Percentiles rank a stretch among this genome's conserved stretches.
These are phyloP conservation scores for Mobula birostris DNA, from an alignment of 2,113 vertebrate species.

Conservation along the genomic window DNA sequence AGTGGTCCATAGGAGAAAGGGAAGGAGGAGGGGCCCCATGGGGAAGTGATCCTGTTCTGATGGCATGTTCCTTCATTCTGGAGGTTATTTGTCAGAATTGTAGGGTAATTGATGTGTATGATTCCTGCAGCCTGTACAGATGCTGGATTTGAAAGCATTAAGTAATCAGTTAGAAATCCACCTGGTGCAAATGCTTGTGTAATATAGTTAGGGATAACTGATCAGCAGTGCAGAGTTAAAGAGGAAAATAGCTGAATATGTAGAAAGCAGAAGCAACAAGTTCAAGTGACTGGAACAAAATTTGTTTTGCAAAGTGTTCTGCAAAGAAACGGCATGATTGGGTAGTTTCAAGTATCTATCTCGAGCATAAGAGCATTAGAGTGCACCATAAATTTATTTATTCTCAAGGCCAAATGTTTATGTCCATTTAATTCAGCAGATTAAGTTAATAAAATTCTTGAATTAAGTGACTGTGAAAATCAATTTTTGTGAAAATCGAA, in stretches of 20 bases:
- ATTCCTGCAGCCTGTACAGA: neutral
- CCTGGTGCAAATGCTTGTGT: neutral
- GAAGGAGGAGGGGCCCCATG: no score
- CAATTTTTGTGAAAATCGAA: neutral
- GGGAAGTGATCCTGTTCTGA: no score
- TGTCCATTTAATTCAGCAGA: neutral
- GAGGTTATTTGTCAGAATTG: neutral
- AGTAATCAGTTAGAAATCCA: neutral
- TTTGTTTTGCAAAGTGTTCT: neutral
- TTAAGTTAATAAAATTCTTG: neutral
- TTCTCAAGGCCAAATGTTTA: neutral
- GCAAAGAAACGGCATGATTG: neutral
- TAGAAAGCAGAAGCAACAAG: neutral
- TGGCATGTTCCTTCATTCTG: no score
- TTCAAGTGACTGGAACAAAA: neutral
- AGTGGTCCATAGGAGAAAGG: no score
- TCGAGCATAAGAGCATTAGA: neutral
- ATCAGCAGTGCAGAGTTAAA: neutral
- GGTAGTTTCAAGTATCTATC: neutral
- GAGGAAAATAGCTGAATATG: neutral
- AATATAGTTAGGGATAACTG: neutral
- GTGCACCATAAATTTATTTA: neutral
- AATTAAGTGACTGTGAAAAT: neutral
- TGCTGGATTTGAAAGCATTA: neutral
- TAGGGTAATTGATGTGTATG: no score